phyloP scores from a whole-genome alignment of 2,113 vertebrate genomes.

The Nycticryphes semicollaris region DNA sequence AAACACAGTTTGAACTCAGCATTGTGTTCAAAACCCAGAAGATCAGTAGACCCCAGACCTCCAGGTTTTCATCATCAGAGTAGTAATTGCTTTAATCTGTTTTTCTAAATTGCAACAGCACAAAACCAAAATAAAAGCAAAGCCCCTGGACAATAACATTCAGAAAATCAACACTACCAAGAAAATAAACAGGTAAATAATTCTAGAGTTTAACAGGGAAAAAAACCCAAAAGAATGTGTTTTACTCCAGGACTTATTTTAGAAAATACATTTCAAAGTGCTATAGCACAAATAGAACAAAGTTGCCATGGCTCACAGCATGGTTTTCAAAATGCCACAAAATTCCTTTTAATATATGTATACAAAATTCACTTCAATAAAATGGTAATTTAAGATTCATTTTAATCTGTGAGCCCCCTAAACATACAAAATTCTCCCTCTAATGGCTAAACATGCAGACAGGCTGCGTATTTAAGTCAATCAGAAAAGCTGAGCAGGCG shows the following conservation, averaged over 20 bases:
- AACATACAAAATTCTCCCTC: neutral
- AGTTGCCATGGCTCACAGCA: neutral
- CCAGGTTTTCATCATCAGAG: constrained; percentile 14
- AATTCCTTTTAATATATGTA: neutral
- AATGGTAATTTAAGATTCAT: neutral
- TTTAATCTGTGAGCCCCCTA: neutral
- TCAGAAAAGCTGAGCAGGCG: neutral
- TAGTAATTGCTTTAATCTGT: constrained; percentile 30
- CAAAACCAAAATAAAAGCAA: constrained; percentile 1
- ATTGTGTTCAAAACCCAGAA: constrained; percentile 36
- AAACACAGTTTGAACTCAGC: constrained; percentile 45
- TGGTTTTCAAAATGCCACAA: neutral
- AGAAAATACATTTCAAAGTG: neutral
- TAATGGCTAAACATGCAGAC: neutral
- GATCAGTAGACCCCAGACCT: constrained; percentile 23
- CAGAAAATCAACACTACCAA: neutral
- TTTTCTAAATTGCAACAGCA: constrained; percentile 33
- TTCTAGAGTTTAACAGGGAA: neutral
- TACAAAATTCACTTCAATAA: neutral
- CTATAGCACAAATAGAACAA: neutral
- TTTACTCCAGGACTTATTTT: neutral
- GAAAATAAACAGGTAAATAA: constrained; percentile 20
- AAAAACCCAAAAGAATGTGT: neutral
- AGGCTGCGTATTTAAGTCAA: neutral
- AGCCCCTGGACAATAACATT: neutral